Evolutionary conservation across 2,797 vertebrate genomes (phyloP).

Genomic region (Gymnopithys bicolor): DNA sequence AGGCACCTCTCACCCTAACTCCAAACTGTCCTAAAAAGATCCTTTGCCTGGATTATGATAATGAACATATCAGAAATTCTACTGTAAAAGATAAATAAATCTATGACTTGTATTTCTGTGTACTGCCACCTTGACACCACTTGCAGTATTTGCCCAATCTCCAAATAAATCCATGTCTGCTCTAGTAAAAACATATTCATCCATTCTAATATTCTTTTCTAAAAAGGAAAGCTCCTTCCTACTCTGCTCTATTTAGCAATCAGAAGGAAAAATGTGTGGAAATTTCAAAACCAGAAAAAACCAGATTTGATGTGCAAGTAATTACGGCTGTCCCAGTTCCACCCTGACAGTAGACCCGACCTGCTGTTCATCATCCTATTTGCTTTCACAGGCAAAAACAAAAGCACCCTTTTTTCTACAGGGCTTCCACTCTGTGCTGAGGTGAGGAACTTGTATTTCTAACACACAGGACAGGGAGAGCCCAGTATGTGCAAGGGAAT

Average conservation of each 20-base stretch:
- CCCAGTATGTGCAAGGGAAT: not conserved
- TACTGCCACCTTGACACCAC: not conserved
- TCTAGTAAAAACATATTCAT: not conserved
- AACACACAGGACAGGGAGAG: not conserved
- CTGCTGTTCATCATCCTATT: not conserved
- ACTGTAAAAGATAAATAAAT: not conserved
- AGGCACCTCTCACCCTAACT: not conserved
- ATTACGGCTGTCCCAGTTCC: constrained; percentile 5
- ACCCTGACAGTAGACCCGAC: not conserved
- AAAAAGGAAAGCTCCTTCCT: not conserved
- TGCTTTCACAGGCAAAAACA: not conserved
- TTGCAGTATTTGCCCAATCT: not conserved
- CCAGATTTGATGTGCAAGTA: not conserved
- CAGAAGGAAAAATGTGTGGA: not conserved
- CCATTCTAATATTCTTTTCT: not conserved
- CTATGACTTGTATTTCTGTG: not conserved
- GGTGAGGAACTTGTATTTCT: not conserved
- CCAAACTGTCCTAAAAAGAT: not conserved
- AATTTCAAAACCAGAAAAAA: not conserved
- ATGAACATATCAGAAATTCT: not conserved
- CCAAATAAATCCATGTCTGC: not conserved
- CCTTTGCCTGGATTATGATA: not conserved
- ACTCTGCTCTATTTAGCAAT: not conserved
- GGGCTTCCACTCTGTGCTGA: not conserved
- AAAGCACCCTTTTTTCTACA: not conserved